Base-by-base conservation (phyloP, 2,113 vertebrate species). In the Uropsilus gracilis region DNA sequence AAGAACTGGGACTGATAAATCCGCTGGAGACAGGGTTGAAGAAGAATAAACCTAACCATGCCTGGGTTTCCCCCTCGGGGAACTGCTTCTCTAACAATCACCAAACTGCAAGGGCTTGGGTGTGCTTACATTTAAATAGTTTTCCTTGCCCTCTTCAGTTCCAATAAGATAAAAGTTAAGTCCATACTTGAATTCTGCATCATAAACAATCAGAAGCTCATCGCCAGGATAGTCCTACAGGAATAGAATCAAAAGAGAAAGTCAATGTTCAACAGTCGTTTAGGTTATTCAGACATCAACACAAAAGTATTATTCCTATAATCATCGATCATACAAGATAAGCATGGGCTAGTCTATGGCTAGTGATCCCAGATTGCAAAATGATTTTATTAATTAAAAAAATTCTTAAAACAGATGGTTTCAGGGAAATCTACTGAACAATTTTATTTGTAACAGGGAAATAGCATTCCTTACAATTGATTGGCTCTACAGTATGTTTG, bases 161-260 rank as follows among this genome's bases (percentile, higher is more conserved):
- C 98, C 95, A 97, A 99, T 97, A 48, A 99, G 90, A 96, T 99
- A 99, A 97, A 99, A 99, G 48, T 98, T 97, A 69, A 99, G 98
- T n/a, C 99, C 99, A 0, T 99, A 99, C 78, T 97, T 98, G 90
- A 99, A 98, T 48, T 98, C 97, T 75, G 96, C 97, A 98, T 99
- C 99, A 93, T 98, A 99, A 87, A 99, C 99, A 50, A 99, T 71
- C 95, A 99, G 80, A 59, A 99, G 80, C 73, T 99, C 99, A 46
- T 99, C 99, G 34, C 98, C 99, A 84, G 99, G 99, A 87, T 99
- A 99, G 44, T 99, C 98, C 99, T 99, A 94, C 53, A 71, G 87
- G 76, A 97, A 97, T 68, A 64, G 17, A 94, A 97, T 81, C 46
- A 94, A 59, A 71, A 87, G 12, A 90, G 48, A 88, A 68, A 1